Conservation (phyloP, 1,140 invertebrate species). For the Aphaenogaster ashmeadi region DNA sequence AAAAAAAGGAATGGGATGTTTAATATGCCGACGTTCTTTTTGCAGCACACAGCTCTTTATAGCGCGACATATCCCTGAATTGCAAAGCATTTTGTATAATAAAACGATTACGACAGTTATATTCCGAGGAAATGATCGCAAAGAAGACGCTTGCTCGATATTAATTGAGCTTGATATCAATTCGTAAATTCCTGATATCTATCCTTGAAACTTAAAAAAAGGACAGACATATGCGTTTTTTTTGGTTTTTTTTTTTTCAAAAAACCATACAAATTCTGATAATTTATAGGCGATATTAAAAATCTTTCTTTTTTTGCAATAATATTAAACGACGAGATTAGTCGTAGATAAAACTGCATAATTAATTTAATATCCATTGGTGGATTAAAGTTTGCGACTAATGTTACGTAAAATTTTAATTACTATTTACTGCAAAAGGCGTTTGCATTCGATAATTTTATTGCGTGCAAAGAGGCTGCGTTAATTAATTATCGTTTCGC, state of each 20-base stretch:
- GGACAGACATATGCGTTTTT: not conserved
- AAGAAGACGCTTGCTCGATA: not conserved
- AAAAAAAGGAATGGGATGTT: constrained; percentile 40
- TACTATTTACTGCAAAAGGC: not conserved
- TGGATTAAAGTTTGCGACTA: not conserved
- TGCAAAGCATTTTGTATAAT: not conserved
- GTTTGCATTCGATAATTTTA: not conserved
- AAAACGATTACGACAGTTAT: constrained; percentile 9
- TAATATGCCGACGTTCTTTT: constrained; percentile 16
- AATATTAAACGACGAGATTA: not conserved
- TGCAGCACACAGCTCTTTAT: not conserved
- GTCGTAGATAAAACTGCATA: not conserved
- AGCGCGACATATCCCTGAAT: not conserved
- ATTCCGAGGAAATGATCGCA: not conserved
- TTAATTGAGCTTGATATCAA: not conserved
- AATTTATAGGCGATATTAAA: constrained; percentile 2
- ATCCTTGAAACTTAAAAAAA: not conserved
- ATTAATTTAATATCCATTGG: constrained; percentile 9
- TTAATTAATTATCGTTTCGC: constrained; percentile 2
- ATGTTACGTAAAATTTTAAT: constrained; percentile 27
- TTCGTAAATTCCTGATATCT: not conserved
- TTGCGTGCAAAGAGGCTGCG: not conserved
- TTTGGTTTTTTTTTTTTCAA: not conserved
- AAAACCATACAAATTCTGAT: not conserved
- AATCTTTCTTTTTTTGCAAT: not conserved